Base-by-base conservation (phyloP, 2,797 vertebrate species). In the Poeciliopsis infans region DNA sequence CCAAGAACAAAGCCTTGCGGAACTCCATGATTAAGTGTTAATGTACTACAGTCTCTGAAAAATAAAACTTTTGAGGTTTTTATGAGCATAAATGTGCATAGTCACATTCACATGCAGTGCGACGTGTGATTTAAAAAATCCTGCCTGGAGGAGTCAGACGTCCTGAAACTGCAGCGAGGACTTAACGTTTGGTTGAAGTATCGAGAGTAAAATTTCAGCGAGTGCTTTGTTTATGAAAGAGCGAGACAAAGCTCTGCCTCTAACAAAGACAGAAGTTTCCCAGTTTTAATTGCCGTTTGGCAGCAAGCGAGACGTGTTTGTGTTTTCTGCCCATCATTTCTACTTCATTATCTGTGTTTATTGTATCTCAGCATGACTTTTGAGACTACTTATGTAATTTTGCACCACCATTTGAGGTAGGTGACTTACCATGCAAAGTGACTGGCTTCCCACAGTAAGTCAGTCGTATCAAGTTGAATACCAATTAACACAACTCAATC, bases 41-140 rank as follows among this genome's bases (percentile, higher is more conserved):
- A 82, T 82, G 28, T 45, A 72, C 53, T 69, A 8, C 23, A 10
- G 72, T 33, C 76, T 88, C 43, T 45, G 45, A 31, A 72, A 73
- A 11, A 55, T 64, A n/a, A 72, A 73, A 55, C 7, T 68, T 70
- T 72, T 80, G 59, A 15, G 72, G 75, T 25, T 55, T 36, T 31
- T 31, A 47, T 78, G 41, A 33, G 33, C 83, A 2, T 49, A 18
- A 18, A 20, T 49, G 18, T 49, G 28, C 36, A 66, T 76, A 49
- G 76, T 83, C 25, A 86, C 90, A 89, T 87, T 96, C 97, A 96
- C 96, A 94, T 96, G 95, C 87, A 95, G 96, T 87, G 96, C 94
- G 92, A 97, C 97, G 94, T 96, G 95, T 89, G 96, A 96, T 94
- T 7, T 97, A n/a, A n/a, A n/a, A n/a, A 91, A 97, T 95, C 80